Conservation (phyloP, 1,140 invertebrate genomes). For the Ceratoteleas bidentatus region DNA sequence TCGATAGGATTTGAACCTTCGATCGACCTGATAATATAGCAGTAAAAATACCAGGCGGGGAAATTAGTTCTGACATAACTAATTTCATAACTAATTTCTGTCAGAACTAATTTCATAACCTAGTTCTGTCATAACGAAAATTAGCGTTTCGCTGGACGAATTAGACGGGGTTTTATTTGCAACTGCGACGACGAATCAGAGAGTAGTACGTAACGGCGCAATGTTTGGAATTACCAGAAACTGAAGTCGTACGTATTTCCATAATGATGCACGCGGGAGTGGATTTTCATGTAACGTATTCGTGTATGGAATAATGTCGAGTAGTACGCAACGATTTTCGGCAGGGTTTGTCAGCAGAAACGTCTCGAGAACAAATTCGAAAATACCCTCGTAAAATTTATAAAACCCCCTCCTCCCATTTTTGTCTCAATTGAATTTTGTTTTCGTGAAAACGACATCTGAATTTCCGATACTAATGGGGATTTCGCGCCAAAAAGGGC, state of each 20-base stretch:
- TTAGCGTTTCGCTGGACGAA: slow-evolving; percentile 8
- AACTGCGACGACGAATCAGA: slow-evolving; percentile 4
- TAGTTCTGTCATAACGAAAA: too few species aligned
- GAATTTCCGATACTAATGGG: too few species aligned
- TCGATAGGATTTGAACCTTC: not conserved
- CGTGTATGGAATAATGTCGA: slow-evolving; percentile 38
- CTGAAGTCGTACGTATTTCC: slow-evolving; percentile 41
- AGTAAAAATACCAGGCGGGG: too few species aligned
- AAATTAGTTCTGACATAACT: too few species aligned
- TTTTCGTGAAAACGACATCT: too few species aligned
- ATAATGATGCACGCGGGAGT: slow-evolving; percentile 49
- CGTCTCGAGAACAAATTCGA: not conserved
- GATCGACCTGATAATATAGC: not conserved
- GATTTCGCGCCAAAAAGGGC: too few species aligned
- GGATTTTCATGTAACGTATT: slow-evolving; percentile 35
- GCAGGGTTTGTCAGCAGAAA: not conserved
- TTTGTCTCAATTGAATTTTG: too few species aligned
- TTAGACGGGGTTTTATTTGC: slow-evolving; percentile 10
- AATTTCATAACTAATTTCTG: too few species aligned
- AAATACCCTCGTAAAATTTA: too few species aligned
- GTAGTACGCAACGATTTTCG: slow-evolving; percentile 27
- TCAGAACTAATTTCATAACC: too few species aligned
- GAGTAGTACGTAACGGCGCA: slow-evolving; percentile 19
- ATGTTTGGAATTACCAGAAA: slow-evolving; percentile 39
- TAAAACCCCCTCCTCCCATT: too few species aligned